phyloP scores from a whole-genome alignment of 2,113 vertebrate genomes.

The Hymenochirus boettgeri region DNA sequence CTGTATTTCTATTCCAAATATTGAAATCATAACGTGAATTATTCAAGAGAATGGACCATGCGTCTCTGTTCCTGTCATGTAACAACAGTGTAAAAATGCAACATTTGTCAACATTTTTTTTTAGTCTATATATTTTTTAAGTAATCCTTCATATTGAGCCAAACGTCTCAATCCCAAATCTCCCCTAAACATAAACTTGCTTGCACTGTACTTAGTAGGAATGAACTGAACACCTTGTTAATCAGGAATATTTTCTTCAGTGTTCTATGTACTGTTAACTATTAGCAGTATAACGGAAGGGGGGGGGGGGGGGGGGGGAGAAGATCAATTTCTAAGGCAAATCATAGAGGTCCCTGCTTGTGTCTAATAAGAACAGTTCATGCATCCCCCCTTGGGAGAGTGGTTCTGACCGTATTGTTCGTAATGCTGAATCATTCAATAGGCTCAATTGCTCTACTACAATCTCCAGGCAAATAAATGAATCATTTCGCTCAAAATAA shows the following conservation, averaged over 20 bases:
- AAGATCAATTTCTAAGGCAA: too few species aligned
- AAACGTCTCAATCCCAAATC: too few species aligned
- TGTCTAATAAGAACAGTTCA: not conserved
- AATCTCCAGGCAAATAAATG: conserved; percentile 1
- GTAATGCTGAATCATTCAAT: conserved; percentile 32
- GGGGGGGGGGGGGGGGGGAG: not conserved
- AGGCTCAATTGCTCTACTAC: conserved; percentile 4
- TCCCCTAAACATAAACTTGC: too few species aligned
- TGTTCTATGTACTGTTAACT: not conserved
- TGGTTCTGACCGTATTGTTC: not conserved
- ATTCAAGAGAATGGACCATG: too few species aligned
- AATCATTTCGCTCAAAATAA: conserved; percentile 10
- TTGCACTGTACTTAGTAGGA: not conserved
- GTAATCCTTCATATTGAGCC: too few species aligned
- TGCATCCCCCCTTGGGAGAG: conserved; percentile 4
- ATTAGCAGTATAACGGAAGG: not conserved
- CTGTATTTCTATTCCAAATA: too few species aligned
- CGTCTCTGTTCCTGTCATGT: too few species aligned
- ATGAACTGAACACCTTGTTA: not conserved
- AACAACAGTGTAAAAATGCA: too few species aligned
- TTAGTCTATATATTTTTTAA: too few species aligned
- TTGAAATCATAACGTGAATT: too few species aligned
- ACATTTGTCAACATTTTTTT: too few species aligned
- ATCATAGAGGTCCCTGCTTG: not conserved
- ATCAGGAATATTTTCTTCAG: not conserved